These are phyloP conservation scores for Grapholita molesta DNA, from an alignment of 1,140 invertebrate genomes.

Conservation along the genomic window DNA sequence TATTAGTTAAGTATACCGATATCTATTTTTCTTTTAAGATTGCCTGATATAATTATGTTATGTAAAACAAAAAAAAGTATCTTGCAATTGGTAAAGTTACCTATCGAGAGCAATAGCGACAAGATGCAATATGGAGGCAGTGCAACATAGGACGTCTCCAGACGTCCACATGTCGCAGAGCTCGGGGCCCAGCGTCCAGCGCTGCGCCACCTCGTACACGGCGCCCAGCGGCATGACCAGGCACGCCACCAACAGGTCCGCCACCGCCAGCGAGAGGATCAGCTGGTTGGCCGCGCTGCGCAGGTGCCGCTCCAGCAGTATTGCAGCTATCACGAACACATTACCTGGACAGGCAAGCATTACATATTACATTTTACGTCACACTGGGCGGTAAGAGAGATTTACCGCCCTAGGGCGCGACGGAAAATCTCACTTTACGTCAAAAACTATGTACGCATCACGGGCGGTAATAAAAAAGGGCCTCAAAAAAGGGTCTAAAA, in stretches of 20 bases:
- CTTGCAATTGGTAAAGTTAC: conserved; percentile 75
- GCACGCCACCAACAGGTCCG: conserved; percentile 91
- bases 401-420: too few species aligned
- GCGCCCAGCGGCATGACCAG: conserved; percentile 92
- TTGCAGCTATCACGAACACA: conserved; percentile 96
- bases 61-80: too few species aligned
- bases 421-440: too few species aligned
- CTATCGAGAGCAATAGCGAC: conserved; percentile 96
- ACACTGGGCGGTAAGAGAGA: too few species aligned
- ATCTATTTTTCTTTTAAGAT: too few species aligned
- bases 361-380: too few species aligned
- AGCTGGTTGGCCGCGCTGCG: conserved; percentile 93
- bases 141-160: conserved; percentile 95
- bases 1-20: too few species aligned
- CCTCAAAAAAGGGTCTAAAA: too few species aligned
- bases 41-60: too few species aligned
- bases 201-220: conserved; percentile 83
- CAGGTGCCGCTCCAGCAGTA: conserved; percentile 92
- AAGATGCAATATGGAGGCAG: conserved; percentile 95
- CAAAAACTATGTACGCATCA: too few species aligned
- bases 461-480: too few species aligned
- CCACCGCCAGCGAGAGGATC: conserved; percentile 91
- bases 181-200: conserved; percentile 91
- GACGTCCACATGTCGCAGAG: conserved; percentile 97
- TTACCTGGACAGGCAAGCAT: conserved; percentile 82